Evolutionary conservation across 2,888 invertebrate genomes (phyloP), one percentile per base, ranked within the genome.

Genomic region (Tuberolachnus salignus): DNA sequence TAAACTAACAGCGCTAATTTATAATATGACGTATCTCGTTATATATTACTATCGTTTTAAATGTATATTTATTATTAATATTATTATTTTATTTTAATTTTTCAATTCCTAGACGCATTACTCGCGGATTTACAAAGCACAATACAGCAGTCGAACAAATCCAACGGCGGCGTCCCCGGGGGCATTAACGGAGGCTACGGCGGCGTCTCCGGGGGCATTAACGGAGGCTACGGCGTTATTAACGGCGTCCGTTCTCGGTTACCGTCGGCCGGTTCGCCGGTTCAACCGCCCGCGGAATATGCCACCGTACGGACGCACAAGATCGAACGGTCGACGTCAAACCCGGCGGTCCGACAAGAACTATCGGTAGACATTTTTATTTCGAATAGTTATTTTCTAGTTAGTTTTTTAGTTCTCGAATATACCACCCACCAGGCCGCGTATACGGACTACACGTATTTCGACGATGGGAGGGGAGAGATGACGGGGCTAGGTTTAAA

Each of bases 111-210:
- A 98, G 98, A 98, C 89, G 97, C 97, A 81, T 88, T 98, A 83
- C 89, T 98, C 84, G 97, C 97, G 81, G 98, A 98, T 86, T 90
- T 98, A 81, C 97, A 98, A 87, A 96, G 96, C 84, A 97, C 97
- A 13, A 94, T 96, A 83, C 92, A 67, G 16, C 23, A 67, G 53
- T 26, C 66, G 16, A 78, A 78, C 57, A 78, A 78, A 57, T 34
- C 57, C 8, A 78, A 78, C 42, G 87, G 81, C 84, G 86, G 46
- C 83, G 88, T 90, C 3, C 6, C 34, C 34, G 34, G 34, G 34
- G 34, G 34, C 6, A 34, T 34, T 4, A 34, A 34, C 34, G 34
- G 34, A 4, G 34, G 34, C 34, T 4, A 34, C 34, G 34, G 34
- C 6, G 34, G 34, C 34, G 34, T 34, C 3, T 34, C 34, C 42